phyloP scores from a whole-genome alignment of 2,113 vertebrate genomes.

The Myotis brandtii region DNA sequence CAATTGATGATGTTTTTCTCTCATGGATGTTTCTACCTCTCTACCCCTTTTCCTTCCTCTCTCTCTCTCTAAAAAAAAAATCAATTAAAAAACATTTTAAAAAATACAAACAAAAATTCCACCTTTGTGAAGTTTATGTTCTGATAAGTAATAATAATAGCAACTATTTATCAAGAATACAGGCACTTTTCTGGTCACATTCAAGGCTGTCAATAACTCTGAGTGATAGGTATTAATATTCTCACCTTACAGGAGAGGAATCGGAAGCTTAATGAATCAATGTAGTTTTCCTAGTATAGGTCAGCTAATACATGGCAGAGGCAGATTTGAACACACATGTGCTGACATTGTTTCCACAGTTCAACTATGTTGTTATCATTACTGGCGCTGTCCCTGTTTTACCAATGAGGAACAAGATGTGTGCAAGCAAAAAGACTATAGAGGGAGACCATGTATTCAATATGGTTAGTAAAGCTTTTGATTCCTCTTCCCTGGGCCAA shows the following conservation, averaged over 20 bases:
- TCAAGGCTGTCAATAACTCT: conserved; percentile 4
- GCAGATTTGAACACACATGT: neutral
- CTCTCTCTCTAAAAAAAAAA: neutral
- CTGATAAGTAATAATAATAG: conserved; percentile 21
- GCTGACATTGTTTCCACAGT: neutral
- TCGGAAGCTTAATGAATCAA: conserved; percentile 36
- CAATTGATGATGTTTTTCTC: neutral
- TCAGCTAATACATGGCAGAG: neutral
- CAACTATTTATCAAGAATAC: conserved; percentile 19
- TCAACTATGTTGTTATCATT: neutral
- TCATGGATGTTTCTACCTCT: neutral
- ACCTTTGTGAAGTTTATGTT: neutral
- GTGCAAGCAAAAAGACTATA: neutral
- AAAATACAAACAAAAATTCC: neutral
- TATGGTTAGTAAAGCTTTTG: neutral
- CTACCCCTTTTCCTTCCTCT: neutral
- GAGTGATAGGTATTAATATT: neutral
- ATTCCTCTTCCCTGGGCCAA: neutral
- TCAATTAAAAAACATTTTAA: neutral
- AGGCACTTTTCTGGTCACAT: conserved; percentile 24
- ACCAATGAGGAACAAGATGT: neutral
- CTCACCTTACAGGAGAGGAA: neutral
- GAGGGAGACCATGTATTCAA: neutral
- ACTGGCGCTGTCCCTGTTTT: neutral
- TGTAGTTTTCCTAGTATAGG: neutral